phyloP scores from a whole-genome alignment of 2,888 invertebrate genomes.

The Ryuthela nishihirai region DNA sequence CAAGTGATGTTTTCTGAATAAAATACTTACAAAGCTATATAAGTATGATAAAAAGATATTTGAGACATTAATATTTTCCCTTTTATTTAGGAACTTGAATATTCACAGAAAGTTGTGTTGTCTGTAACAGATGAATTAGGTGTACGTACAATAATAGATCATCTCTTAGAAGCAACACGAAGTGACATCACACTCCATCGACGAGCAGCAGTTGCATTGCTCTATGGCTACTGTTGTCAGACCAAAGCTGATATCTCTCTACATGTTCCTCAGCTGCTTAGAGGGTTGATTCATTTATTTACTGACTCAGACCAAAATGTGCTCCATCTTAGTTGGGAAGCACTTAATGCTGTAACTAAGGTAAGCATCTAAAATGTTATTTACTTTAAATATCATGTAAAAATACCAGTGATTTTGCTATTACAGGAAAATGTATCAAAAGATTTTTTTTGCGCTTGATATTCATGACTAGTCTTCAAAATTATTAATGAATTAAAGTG shows the following conservation, averaged over 20 bases:
- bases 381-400: background rate
- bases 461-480: no score
- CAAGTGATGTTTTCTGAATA: background rate
- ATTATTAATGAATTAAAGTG: no score
- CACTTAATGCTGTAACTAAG: constrained; percentile 71
- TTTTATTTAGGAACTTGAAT: constrained; percentile 68
- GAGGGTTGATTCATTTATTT: constrained; percentile 80
- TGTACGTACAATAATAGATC: constrained; percentile 80
- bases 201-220: constrained; percentile 77
- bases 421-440: no score
- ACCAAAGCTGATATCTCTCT: constrained; percentile 81
- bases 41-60: background rate
- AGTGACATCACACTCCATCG: constrained; percentile 60
- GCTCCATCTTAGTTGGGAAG: constrained; percentile 84
- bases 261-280: constrained; percentile 80
- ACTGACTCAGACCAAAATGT: constrained; percentile 76
- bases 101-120: constrained; percentile 87
- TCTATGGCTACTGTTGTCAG: constrained; percentile 85
- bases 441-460: no score
- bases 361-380: constrained; percentile 12
- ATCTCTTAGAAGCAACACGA: constrained; percentile 71
- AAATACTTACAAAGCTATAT: background rate
- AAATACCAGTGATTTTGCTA: no score
- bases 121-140: constrained; percentile 80
- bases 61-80: background rate